Evolutionary conservation across 2,113 vertebrate species (phyloP), one percentile per base, ranked within the genome.

Genomic region (Mesitornis unicolor): DNA sequence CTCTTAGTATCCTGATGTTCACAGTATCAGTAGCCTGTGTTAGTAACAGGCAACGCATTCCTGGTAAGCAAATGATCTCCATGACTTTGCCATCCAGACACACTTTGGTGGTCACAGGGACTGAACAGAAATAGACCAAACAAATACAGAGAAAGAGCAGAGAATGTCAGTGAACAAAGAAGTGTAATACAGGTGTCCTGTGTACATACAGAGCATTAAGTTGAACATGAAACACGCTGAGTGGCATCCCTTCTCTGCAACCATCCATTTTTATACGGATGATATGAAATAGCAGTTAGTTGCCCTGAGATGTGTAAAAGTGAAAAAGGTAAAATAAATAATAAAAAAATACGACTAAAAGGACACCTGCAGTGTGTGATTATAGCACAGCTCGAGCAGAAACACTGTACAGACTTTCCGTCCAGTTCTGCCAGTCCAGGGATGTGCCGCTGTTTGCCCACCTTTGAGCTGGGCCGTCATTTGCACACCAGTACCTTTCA

Each of bases 231-330:
- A 73, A 45, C 20, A 28, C 57, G 48, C 75, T 21, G 56, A 68
- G 15, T 11, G 17, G 22, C 40, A 57, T n/a, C n/a, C 57, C 16
- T 38, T 13, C 25, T 28, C 35, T 24, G 45, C 35, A 80, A 33
- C 13, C 22, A 38, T 1, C 21, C 35, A 21, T 48, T 68, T 40
- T 50, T 11, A 31, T 6, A 51, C 0, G 1, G 40, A 24, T 51
- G n/a, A n/a, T 47, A 13, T 13, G 33, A 50, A 60, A 29, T 1
- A 77, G 14, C 48, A 87, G 22, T 33, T 50, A 38, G 28, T 36
- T 82, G 35, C 50, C 42, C 16, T 20, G 38, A 68, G 56, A 25
- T 40, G 43, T 42, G 18, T 25, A 40, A 19, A 84, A n/a, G 20
- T 4, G 28, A 2, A 3, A 25, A 33, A 84, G 42, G 20, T 7